Base-by-base conservation (phyloP, 2,888 invertebrate genomes). In the Psococerastis gibbosa region DNA sequence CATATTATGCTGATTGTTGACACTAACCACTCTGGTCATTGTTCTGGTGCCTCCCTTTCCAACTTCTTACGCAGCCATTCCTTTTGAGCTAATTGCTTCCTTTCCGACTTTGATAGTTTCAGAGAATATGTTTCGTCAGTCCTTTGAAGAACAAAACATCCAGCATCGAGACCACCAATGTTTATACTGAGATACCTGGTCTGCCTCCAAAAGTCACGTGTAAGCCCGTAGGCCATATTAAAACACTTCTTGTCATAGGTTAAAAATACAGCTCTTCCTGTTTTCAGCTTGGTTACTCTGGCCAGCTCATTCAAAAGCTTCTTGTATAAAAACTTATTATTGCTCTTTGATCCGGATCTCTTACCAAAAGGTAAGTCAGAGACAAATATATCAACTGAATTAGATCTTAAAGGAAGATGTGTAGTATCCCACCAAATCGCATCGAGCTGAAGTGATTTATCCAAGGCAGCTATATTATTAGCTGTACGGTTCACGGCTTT, bases 321-420 rank as follows among this genome's bases (percentile, higher is more conserved):
- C 32, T 64, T 66, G 50, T 73, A 73, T 33, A 72, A 55, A 4
- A 56, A 52, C 47, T 62, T 55, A 52, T 73, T 73, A 50, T 67
- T 61, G 3, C 50, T 50, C 51, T 60, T 64, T 6, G 60, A 61
- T 3, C 71, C 71, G 45, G 66, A 62, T 48, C 73, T 56, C 52
- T 66, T 66, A 8, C 70, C 70, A 57, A 70, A 70, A 3, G 70
- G 70, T 56, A 73, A 53, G 53, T 73, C 73, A 5, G 70, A 67
- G 32, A 71, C 63, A 47, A 72, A 61, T 8, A 67, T 61, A 54
- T 73, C 71, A 2, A 71, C 60, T 35, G 56, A 60, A 2, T 60
- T 56, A 51, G 64, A 60, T 44, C 54, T 56, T 11, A 72, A 52
- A 5, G 72, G 71, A 43, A 73, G 54, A 18, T 55, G 51, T 2